A percentile compares a stretch with the other conserved stretches of the same genome.
Evolutionary conservation across 2,113 vertebrate genomes (phyloP).

Genomic region (Choloepus hoffmanni): DNA sequence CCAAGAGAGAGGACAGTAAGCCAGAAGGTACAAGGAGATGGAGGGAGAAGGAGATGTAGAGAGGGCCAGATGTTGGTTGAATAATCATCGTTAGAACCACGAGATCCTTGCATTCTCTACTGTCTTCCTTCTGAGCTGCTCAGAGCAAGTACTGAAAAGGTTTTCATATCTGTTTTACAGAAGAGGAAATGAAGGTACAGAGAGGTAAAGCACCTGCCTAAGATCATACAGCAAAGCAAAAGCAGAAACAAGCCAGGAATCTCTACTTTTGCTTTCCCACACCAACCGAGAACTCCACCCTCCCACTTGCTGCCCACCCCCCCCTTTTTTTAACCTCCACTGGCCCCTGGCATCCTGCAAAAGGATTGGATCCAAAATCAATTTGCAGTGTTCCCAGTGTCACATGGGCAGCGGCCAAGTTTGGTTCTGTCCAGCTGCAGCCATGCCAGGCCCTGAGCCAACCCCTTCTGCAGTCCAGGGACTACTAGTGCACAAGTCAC

Average conservation of each 20-base stretch:
- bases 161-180: constrained; percentile 73
- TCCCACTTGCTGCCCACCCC: neutral
- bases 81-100: constrained; percentile 61
- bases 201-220: constrained; percentile 27
- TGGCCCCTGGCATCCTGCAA: constrained; percentile 51
- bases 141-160: constrained; percentile 70
- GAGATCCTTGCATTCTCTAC: constrained; percentile 70
- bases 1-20: constrained; percentile 64
- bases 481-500: neutral
- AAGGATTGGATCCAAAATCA: constrained; percentile 66
- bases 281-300: neutral
- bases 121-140: constrained; percentile 72
- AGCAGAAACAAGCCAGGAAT: neutral
- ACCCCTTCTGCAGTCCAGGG: constrained; percentile 43
- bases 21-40: constrained; percentile 50
- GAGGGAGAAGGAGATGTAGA: constrained; percentile 49
- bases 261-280: accelerated
- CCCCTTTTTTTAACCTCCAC: neutral
- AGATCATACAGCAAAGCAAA: neutral
- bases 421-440: constrained; percentile 44
- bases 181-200: constrained; percentile 25
- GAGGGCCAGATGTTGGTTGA: constrained; percentile 70
- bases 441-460: constrained; percentile 55
- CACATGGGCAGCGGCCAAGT: constrained; percentile 30
- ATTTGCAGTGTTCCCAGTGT: constrained; percentile 40